Percentiles rank a stretch among this genome's conserved stretches.
Conservation (phyloP, 2,888 invertebrate genomes). For the Ptychoptera albimana region DNA sequence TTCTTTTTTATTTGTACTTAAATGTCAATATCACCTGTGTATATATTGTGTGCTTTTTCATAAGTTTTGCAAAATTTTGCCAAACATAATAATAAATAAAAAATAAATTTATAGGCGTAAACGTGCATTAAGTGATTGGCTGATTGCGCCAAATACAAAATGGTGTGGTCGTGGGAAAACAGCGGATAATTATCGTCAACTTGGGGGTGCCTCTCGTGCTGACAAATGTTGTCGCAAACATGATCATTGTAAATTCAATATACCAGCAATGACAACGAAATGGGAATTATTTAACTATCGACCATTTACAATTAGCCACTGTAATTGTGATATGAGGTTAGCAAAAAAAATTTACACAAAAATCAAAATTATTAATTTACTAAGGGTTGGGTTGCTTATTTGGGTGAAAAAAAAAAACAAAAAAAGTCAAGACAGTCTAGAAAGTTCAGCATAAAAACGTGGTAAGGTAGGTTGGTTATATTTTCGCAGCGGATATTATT, state of each 20-base stretch:
- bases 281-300: constrained; percentile 81
- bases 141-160: constrained; percentile 77
- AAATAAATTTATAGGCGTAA: constrained; percentile 13
- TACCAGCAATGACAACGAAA: constrained; percentile 66
- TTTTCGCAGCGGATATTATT: no score
- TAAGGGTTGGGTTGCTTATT: no score
- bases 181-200: constrained; percentile 62
- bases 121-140: constrained; percentile 37
- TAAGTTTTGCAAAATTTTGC: constrained; percentile 1
- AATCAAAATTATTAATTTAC: no score
- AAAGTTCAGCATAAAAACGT: no score
- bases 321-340: constrained; percentile 81
- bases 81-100: no score
- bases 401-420: no score
- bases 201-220: constrained; percentile 69
- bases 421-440: no score
- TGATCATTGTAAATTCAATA: constrained; percentile 75
- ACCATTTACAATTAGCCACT: constrained; percentile 80
- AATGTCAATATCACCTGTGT: no score
- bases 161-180: constrained; percentile 87
- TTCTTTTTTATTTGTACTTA: no score
- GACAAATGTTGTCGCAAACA: constrained; percentile 82
- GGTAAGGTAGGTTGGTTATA: no score
- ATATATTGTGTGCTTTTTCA: constrained; percentile 3
- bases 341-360: constrained; percentile 13